Base-by-base conservation (phyloP, 1,140 invertebrate species). In the Rhagoletis zephyria region DNA sequence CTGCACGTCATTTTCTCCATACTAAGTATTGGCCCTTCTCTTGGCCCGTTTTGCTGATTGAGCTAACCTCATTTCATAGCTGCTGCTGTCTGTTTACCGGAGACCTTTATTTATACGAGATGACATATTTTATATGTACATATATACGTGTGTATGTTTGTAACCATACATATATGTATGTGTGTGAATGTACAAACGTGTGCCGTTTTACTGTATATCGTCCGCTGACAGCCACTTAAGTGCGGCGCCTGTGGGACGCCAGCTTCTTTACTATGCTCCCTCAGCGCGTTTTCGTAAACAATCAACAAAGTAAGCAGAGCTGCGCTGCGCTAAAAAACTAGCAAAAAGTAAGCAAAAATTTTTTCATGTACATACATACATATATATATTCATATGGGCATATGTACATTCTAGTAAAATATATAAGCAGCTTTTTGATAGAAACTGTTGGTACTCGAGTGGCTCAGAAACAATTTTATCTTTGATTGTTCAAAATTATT, bases 191-290 rank as follows among this genome's bases (percentile, higher is more conserved):
- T n/a, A 42, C 12, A 42, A 56, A 56, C 14, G 42, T 40, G 10
- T 14, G 10, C 67, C 67, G 40, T 45, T 5, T 4, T 14, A 14
- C 42, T n/a, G 16, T 63, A 63, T 12, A 42, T 70, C 30, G 12
- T 70, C 19, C 14, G 16, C 5, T 81, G 19, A 81, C 48, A 81
- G 51, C 74, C 74, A 81, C 74, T 81, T 81, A 56, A 51, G 56
- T 19, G 16, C 16, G 74, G 48, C 74, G 74, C 48, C 74, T 81
- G 74, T 81, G 74, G 51, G 74, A 56, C 74, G 74, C 74, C 45
- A 48, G 48, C n/a, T 42, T 16, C 14, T 81, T 19, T 51, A 3
- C 7, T 56, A n/a, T 74, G 14, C 42, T 45, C 67, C 67, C 12
- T 70, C 7, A 56, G n/a, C 5, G n/a, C 0, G n/a, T 30, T 51